Base-by-base conservation (phyloP, 2,113 vertebrate species). In the Ceyx melanurus region DNA sequence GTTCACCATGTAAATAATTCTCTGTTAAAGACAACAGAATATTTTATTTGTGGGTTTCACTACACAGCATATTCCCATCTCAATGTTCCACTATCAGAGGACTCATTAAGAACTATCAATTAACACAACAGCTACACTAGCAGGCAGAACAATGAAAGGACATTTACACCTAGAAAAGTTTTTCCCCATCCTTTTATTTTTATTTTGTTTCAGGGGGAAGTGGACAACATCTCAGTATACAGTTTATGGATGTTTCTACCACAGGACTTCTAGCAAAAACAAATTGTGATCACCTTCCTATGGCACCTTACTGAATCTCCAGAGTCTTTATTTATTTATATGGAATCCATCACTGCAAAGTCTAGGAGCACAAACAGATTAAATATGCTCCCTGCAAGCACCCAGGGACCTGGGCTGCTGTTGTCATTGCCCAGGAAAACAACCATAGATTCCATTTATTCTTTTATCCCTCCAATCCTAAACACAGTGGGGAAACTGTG, bases 301-400 rank as follows among this genome's bases (percentile, higher is more conserved):
- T 35, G 74, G 45, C 86, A 95, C 73, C 86, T 94, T 94, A 82
- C 43, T 53, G 90, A 91, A 86, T 90, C 83, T 94, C 91, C 48
- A 1, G n/a, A 77, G 82, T 78, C 57, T 78, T 96, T 93, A 82
- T 92, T 95, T 96, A 92, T 96, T 92, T 96, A 86, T 72, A 90
- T 5, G 5, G 62, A 81, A 91, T 93, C 82, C 78, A 93, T 92
- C 92, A 95, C 81, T 67, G 58, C 1, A 4, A 88, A 75, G 46
- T 78, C 80, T 57, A 25, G 40, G 16, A 93, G 68, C 71, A 89
- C 76, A 92, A 90, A 72, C 35, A 93, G 84, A 94, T 94, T 89
- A 90, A 93, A 92, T 56, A 58, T 2, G 5, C 25, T 82, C 42
- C 67, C 65, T 64, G 16, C 54, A 43, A 17, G 54, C 43, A 92